These are phyloP conservation scores for Xiphorhynchus elegans DNA, from an alignment of 2,113 vertebrate genomes.

Conservation along the genomic window DNA sequence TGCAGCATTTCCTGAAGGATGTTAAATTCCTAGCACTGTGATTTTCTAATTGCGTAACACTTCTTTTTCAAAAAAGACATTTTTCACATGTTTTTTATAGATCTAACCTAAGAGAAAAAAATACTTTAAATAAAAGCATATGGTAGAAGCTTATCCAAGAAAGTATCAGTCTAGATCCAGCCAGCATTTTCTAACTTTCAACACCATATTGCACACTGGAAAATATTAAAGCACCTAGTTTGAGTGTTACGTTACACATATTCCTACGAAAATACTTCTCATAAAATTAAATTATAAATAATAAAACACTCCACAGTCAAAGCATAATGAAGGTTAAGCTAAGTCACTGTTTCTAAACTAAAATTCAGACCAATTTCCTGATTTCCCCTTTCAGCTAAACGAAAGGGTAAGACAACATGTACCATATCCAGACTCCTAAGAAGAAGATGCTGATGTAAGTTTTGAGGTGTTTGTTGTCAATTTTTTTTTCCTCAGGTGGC, in stretches of 20 bases:
- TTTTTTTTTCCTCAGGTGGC: background rate
- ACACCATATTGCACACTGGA: constrained; percentile 63
- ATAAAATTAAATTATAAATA: constrained; percentile 65
- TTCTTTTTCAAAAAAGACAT: constrained; percentile 44
- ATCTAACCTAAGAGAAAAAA: constrained; percentile 54
- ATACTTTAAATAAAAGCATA: constrained; percentile 73
- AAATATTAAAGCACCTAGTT: constrained; percentile 68
- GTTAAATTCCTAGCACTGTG: constrained; percentile 34
- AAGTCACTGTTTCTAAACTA: constrained; percentile 36
- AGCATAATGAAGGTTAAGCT: constrained; percentile 43
- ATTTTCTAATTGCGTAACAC: constrained; percentile 61
- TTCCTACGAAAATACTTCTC: constrained; percentile 47
- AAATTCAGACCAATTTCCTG: constrained; percentile 10
- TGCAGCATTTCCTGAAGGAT: constrained; percentile 49
- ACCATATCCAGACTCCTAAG: background rate
- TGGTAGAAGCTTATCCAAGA: constrained; percentile 69
- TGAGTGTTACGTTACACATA: constrained; percentile 50
- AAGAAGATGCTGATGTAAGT: background rate
- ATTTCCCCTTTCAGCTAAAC: background rate
- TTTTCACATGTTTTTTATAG: constrained; percentile 69
- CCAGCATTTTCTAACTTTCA: constrained; percentile 70
- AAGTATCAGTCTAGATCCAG: constrained; percentile 60
- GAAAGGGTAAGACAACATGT: background rate
- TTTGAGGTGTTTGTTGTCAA: background rate
- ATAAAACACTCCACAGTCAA: constrained; percentile 52